Percentiles rank a stretch among this genome's conserved stretches.
These are phyloP conservation scores for Psilanteris sp. DNA, from an alignment of 1,140 invertebrate species.

Conservation along the genomic window DNA sequence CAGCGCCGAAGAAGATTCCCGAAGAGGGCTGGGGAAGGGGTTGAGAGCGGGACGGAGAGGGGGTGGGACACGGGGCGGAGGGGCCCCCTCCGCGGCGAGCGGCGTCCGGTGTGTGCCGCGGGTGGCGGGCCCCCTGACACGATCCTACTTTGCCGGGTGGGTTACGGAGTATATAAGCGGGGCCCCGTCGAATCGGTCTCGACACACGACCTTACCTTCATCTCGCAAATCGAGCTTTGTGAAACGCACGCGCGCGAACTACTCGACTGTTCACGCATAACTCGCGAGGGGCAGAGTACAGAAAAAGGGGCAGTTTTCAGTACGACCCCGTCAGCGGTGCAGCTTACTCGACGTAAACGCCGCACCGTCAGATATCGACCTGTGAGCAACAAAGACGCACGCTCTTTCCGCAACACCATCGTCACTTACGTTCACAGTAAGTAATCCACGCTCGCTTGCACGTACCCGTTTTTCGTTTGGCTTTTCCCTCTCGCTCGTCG, in stretches of 20 bases:
- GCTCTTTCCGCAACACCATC: constrained; percentile 7
- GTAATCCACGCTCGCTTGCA: too few relatives aligned
- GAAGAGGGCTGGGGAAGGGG: constrained; percentile 17
- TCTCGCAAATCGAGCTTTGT: constrained; percentile 66
- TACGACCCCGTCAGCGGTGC: constrained; percentile 63
- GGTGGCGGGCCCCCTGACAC: constrained; percentile 65
- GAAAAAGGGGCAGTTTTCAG: constrained; percentile 64
- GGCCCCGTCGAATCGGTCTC: constrained; percentile 74
- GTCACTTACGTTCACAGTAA: constrained; percentile 42
- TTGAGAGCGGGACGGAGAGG: constrained; percentile 10
- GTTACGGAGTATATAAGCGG: constrained; percentile 78
- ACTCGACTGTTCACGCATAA: constrained; percentile 62
- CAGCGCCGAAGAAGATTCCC: constrained; percentile 11
- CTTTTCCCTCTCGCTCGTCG: background rate
- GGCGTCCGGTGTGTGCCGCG: constrained; percentile 48
- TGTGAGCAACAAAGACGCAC: constrained; percentile 36
- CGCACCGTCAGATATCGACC: constrained; percentile 57
- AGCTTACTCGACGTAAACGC: constrained; percentile 53
- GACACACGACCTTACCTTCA: constrained; percentile 79
- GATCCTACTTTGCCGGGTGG: constrained; percentile 65
- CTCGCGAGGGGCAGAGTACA: constrained; percentile 56
- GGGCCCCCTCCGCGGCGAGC: constrained; percentile 47
- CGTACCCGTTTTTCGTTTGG: background rate
- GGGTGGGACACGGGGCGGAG: constrained; percentile 42
- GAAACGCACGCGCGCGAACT: constrained; percentile 66